A percentile compares a stretch with the other conserved stretches of the same genome.
Evolutionary conservation across 2,888 invertebrate species (phyloP).

Genomic region (Eupithecia pulchellata): DNA sequence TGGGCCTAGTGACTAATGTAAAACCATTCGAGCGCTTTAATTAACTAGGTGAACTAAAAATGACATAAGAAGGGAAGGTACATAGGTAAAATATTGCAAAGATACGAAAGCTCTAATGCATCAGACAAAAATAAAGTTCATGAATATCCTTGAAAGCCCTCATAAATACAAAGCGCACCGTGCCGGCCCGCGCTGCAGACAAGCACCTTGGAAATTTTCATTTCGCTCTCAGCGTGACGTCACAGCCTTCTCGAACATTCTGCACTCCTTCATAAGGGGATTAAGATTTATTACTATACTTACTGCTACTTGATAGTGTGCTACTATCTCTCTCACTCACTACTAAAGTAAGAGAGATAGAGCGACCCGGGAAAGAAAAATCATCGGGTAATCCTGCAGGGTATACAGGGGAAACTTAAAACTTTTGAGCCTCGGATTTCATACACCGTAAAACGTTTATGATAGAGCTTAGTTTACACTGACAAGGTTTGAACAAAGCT

Average conservation of each 20-base stretch:
- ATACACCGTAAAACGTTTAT: not conserved
- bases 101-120: not conserved
- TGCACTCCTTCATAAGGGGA: conserved; percentile 52
- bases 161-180: conserved; percentile 22
- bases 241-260: conserved; percentile 49
- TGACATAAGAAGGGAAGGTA: not conserved
- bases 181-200: conserved; percentile 14
- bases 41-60: not conserved
- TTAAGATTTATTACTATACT: conserved; percentile 68
- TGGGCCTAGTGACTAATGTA: not conserved
- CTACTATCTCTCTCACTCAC: conserved; percentile 40
- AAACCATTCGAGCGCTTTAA: not conserved
- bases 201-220: conserved; percentile 44
- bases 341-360: conserved; percentile 42
- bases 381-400: conserved; percentile 54
- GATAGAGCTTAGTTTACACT: conserved; percentile 31
- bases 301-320: conserved; percentile 44
- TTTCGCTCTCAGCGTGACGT: conserved; percentile 60
- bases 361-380: conserved; percentile 42
- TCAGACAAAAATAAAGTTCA: not conserved
- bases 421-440: not conserved
- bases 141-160: not conserved
- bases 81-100: not conserved
- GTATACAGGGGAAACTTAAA: conserved; percentile 57
- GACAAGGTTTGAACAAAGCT: not conserved